Percentiles rank a stretch among this genome's conserved stretches.
These are phyloP conservation scores for Cordilura impudica DNA, from an alignment of 2,888 invertebrate genomes.

Conservation along the genomic window DNA sequence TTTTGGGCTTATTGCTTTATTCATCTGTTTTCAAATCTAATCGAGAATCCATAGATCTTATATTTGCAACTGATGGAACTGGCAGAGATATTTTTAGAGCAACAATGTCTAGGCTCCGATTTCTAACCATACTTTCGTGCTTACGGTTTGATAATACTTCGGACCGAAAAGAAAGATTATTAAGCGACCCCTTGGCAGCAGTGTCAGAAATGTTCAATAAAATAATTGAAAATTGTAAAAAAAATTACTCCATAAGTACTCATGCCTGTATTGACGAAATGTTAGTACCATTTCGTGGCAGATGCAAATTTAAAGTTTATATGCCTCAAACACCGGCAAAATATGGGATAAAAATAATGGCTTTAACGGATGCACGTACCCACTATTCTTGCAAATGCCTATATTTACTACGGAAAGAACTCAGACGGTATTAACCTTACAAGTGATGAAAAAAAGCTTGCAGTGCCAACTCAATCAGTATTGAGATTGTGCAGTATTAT, in stretches of 20 bases:
- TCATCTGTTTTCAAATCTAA: no score
- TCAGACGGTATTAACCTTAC: slow-evolving; percentile 40
- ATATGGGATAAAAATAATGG: slow-evolving; percentile 59
- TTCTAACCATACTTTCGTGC: no score
- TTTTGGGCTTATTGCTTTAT: not conserved
- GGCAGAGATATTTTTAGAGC: no score
- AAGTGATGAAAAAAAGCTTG: slow-evolving; percentile 46
- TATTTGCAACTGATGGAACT: no score
- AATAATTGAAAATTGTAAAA: slow-evolving; percentile 45
- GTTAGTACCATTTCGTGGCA: slow-evolving; percentile 55
- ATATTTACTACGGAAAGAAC: slow-evolving; percentile 45
- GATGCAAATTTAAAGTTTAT: slow-evolving; percentile 56
- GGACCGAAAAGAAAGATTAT: no score
- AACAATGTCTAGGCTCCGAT: no score
- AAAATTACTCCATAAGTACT: slow-evolving; percentile 40
- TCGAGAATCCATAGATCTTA: no score
- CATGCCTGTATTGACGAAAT: no score
- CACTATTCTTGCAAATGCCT: slow-evolving; percentile 42
- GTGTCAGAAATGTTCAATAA: no score
- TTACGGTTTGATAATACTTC: no score
- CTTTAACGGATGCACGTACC: slow-evolving; percentile 41
- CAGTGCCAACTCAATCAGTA: slow-evolving; percentile 55
- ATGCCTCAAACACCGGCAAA: slow-evolving; percentile 60
- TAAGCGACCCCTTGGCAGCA: no score
- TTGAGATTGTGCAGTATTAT: slow-evolving; percentile 37